Base-by-base conservation (phyloP, 1,140 invertebrate genomes). In the Pseudobourletiella spinata region DNA sequence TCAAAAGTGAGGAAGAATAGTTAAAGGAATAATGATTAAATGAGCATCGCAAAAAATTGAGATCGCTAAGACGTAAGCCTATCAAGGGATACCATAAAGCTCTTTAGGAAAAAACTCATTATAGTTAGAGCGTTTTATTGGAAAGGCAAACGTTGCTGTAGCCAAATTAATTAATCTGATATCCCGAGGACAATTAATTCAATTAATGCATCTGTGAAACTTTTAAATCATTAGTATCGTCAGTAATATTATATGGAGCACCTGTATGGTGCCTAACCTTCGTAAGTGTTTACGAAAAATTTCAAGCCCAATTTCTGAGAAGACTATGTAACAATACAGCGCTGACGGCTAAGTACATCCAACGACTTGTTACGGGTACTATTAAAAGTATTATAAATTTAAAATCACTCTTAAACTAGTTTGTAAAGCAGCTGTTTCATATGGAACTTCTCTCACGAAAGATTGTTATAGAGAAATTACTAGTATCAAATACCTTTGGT, bases 291-390 rank as follows among this genome's bases (percentile, higher is more conserved):
- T n/a, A 57, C 4, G 48, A 57, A 28, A 50, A 30, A 0, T 50
- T 57, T 48, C 61, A 63, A 30, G 35, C 26, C 3, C 50, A 57
- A 1, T 63, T 63, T 26, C n/a, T 57, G n/a, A 63, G 32, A 39
- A 29, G 44, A 24, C 3, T 63, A 24, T 57, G 57, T 32, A 14
- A 20, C 18, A 3, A 57, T 2, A 39, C 55, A 1, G 1, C 25
- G 26, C 29, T 26, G 8, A 57, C 54, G 20, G 54, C 61, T 11
- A 32, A 29, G 14, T 63, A 43, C 28, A 8, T 63, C 14, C 2
- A 50, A 1, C 16, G 55, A 22, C 0, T 63, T 2, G 61, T 57
- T 50, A 18, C 18, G 15, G 15, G 3, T 11, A 18, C 29, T 2
- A 4, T 2, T 11, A 39, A 39, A 22, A 59, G 24, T 1, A 2